Conservation (phyloP, 2,797 vertebrate species). For the Menidia menidia region DNA sequence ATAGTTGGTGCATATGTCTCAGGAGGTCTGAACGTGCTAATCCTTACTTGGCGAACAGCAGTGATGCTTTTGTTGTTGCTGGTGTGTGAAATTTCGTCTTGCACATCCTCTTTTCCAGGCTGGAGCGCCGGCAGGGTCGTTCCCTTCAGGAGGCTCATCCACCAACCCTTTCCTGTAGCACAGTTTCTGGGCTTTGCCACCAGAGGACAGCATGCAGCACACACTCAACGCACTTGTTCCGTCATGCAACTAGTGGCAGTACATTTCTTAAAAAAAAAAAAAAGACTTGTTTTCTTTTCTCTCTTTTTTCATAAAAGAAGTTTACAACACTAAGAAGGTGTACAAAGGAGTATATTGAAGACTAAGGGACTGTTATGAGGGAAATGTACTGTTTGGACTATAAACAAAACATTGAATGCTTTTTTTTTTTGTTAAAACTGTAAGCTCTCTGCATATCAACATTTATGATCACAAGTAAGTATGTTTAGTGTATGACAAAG, state of each 20-base stretch:
- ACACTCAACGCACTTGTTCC: conserved; percentile 90
- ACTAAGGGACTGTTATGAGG: conserved; percentile 68
- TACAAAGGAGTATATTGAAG: conserved; percentile 70
- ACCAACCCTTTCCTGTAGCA: conserved; percentile 99
- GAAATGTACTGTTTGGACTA: conserved; percentile 70
- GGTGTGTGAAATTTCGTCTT: neutral
- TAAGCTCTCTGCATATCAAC: conserved; percentile 97
- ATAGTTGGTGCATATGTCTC: neutral
- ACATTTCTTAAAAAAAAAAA: conserved; percentile 74
- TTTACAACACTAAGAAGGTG: conserved; percentile 81
- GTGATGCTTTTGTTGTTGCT: conserved; percentile 4
- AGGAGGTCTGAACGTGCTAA: neutral
- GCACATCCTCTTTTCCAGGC: conserved; percentile 77
- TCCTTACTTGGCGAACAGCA: neutral
- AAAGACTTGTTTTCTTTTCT: conserved; percentile 54
- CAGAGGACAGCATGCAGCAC: conserved; percentile 89
- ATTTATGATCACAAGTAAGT: conserved; percentile 95
- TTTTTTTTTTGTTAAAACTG: conserved; percentile 84
- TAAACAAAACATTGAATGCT: conserved; percentile 70
- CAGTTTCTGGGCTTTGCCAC: conserved; percentile 71
- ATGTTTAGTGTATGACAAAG: conserved; percentile 87
- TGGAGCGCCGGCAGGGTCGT: conserved; percentile 90
- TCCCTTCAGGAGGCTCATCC: conserved; percentile 91
- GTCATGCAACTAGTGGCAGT: conserved; percentile 88
- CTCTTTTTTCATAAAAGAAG: conserved; percentile 70